Conservation (phyloP, 2,888 invertebrate genomes). For the Pyrocoelia pectoralis region DNA sequence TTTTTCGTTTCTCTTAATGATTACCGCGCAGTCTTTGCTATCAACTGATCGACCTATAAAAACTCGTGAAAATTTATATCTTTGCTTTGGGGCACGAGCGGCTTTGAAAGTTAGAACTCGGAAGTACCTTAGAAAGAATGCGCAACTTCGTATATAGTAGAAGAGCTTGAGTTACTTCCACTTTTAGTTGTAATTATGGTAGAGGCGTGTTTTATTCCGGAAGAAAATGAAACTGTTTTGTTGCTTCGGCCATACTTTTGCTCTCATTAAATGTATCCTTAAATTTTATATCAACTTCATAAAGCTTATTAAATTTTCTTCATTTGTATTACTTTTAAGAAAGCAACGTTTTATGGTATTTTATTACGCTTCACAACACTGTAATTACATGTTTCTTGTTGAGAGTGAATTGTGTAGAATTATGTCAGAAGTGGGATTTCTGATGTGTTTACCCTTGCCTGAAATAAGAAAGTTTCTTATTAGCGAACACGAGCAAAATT, state of each 20-base stretch:
- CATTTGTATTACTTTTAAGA: conserved; percentile 5
- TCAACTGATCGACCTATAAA: conserved; percentile 22
- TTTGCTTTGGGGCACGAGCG: conserved; percentile 13
- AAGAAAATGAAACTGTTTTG: conserved; percentile 42
- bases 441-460: too few relatives aligned
- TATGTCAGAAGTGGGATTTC: too few relatives aligned
- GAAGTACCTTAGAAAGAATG: conserved; percentile 21
- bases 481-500: too few relatives aligned
- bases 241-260: conserved; percentile 31
- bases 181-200: conserved; percentile 38
- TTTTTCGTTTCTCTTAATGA: conserved; percentile 29
- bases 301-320: conserved; percentile 41
- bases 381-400: too few relatives aligned
- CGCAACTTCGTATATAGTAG: neutral
- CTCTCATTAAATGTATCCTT: conserved; percentile 38
- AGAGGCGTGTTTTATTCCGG: conserved; percentile 36
- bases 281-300: conserved; percentile 40
- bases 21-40: conserved; percentile 19
- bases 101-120: neutral
- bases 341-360: neutral
- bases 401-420: too few relatives aligned
- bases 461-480: too few relatives aligned
- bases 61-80: conserved; percentile 22
- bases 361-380: neutral
- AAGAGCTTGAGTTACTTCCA: conserved; percentile 21